phyloP scores from a whole-genome alignment of 2,797 vertebrate species.

The Erpetoichthys calabaricus region DNA sequence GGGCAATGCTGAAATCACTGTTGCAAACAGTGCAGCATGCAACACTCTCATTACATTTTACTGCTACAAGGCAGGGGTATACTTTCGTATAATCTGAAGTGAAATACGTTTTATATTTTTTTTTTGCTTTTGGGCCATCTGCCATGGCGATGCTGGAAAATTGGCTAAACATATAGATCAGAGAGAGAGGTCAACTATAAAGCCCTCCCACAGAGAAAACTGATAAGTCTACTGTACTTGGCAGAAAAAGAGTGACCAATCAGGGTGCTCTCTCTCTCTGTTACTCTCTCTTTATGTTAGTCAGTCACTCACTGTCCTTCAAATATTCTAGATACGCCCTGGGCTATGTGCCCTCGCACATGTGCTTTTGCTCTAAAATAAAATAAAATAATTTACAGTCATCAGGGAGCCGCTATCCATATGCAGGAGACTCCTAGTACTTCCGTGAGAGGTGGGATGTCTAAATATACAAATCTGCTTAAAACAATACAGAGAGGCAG shows the following conservation, averaged over 20 bases:
- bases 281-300: neutral
- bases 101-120: constrained; percentile 9
- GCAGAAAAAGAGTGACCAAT: neutral
- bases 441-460: constrained; percentile 8
- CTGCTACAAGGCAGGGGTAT: constrained; percentile 9
- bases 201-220: neutral
- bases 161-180: neutral
- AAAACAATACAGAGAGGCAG: too few species aligned
- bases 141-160: neutral
- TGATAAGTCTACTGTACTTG: neutral
- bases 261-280: neutral
- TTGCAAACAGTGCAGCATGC: constrained; percentile 11
- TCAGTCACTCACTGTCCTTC: neutral
- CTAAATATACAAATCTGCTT: neutral
- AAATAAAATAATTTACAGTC: neutral
- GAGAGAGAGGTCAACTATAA: neutral
- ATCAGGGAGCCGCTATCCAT: neutral
- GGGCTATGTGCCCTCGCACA: neutral
- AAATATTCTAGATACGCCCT: neutral
- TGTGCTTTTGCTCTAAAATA: neutral
- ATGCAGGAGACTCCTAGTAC: neutral
- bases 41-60: constrained; percentile 11
- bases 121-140: constrained; percentile 7
- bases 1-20: constrained; percentile 11
- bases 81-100: constrained; percentile 9